phyloP scores from a whole-genome alignment of 2,888 invertebrate genomes.

The Hydrotaea cyrtoneurina region DNA sequence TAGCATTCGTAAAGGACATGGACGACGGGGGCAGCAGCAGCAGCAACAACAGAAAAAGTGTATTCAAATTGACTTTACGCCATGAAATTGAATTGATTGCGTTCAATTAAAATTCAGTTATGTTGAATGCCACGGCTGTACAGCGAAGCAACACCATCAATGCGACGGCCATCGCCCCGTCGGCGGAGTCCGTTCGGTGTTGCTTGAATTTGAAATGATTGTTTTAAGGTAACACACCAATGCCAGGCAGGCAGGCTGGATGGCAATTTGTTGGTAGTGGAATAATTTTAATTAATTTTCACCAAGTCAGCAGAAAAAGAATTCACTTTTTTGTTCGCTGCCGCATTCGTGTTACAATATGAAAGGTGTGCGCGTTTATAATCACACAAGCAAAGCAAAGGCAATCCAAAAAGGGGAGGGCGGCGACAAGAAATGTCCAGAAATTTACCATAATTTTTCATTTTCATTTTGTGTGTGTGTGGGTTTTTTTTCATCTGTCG shows the following conservation, averaged over 20 bases:
- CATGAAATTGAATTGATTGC: constrained; percentile 80
- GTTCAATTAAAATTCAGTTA: constrained; percentile 81
- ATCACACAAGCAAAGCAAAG: constrained; percentile 38
- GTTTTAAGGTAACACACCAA: constrained; percentile 7
- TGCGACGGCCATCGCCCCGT: not conserved
- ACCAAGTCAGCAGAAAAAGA: constrained; percentile 76
- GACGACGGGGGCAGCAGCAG: not conserved
- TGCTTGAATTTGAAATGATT: constrained; percentile 2
- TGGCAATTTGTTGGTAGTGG: constrained; percentile 50
- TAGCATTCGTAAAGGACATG: constrained; percentile 26
- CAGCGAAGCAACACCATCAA: not conserved
- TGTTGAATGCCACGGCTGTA: constrained; percentile 69
- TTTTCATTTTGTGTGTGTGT: not conserved
- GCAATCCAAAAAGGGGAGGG: not conserved
- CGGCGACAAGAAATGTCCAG: not conserved
- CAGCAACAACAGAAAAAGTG: not conserved
- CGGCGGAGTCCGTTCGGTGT: not conserved
- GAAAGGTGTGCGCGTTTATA: constrained; percentile 57
- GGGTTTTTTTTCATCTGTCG: not conserved
- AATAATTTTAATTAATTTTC: constrained; percentile 80
- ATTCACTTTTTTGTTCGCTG: constrained; percentile 26
- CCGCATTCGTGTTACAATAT: constrained; percentile 29
- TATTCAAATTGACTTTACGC: constrained; percentile 68
- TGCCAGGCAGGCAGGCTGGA: not conserved
- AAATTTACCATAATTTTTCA: not conserved